Evolutionary conservation across 2,797 vertebrate genomes (phyloP).

Genomic region (Lutjanus campechanus): DNA sequence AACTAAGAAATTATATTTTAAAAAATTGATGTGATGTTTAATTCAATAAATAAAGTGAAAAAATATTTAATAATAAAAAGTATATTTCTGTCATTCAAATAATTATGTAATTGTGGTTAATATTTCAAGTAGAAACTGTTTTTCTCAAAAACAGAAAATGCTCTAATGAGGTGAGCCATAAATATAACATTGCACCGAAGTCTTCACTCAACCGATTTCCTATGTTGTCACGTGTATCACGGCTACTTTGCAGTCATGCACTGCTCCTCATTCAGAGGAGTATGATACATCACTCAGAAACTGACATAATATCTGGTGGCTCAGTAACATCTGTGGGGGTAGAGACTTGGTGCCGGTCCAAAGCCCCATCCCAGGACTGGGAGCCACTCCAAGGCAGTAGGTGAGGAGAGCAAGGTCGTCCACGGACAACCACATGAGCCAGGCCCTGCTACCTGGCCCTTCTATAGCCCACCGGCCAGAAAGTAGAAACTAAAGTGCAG

Average conservation of each 20-base stretch:
- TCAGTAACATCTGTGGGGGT: constrained; percentile 89
- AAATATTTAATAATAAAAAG: background rate
- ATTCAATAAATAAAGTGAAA: background rate
- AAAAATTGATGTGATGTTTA: background rate
- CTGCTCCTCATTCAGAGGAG: constrained; percentile 51
- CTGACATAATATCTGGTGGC: constrained; percentile 88
- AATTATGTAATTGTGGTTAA: background rate
- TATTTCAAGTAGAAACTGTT: background rate
- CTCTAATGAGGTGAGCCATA: background rate
- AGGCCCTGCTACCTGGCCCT: constrained; percentile 81
- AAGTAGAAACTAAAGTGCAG: constrained; percentile 80
- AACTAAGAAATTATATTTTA: background rate
- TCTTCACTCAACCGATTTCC: constrained; percentile 27
- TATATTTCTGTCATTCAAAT: background rate
- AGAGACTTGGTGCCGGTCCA: constrained; percentile 89
- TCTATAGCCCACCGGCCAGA: constrained; percentile 72
- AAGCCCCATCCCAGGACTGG: constrained; percentile 88
- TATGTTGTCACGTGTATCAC: constrained; percentile 23
- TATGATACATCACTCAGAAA: constrained; percentile 83
- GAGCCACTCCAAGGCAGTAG: constrained; percentile 89
- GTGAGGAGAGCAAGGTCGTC: constrained; percentile 90
- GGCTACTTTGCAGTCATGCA: constrained; percentile 47
- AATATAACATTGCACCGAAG: constrained; percentile 12
- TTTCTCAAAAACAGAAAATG: background rate
- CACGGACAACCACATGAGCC: constrained; percentile 86